Percentiles rank a stretch among this genome's conserved stretches.
Evolutionary conservation across 2,113 vertebrate species (phyloP).

Genomic region (Otocyon megalotis): DNA sequence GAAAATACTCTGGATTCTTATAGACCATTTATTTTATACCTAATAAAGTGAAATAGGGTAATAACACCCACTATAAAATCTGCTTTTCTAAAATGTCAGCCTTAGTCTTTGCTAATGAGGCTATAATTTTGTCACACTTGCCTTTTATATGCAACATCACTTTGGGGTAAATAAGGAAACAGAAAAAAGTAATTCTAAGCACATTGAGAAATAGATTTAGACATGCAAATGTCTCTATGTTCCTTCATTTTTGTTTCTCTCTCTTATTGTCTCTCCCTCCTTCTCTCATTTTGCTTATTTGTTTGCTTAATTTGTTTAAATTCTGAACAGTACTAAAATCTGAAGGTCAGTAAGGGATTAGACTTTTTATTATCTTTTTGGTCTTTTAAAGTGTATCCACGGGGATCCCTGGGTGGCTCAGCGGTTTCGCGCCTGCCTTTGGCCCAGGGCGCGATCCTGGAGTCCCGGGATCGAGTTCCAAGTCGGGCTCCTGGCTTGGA

Average conservation of each 20-base stretch:
- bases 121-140: conserved; percentile 55
- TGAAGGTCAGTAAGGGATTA: conserved; percentile 1
- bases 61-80: conserved; percentile 39
- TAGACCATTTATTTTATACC: conserved; percentile 28
- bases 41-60: conserved; percentile 59
- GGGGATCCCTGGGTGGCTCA: too few relatives aligned
- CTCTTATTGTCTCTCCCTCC: not conserved
- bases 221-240: not conserved
- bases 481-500: too few relatives aligned
- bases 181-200: conserved; percentile 54
- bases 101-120: conserved; percentile 49
- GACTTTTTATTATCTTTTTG: not conserved
- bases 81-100: conserved; percentile 39
- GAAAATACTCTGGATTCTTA: conserved; percentile 53
- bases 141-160: conserved; percentile 35
- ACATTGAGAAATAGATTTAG: conserved; percentile 42
- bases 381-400: conserved; percentile 36
- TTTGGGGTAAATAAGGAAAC: conserved; percentile 61
- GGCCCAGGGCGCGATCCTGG: too few relatives aligned
- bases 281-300: not conserved
- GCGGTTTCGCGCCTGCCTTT: too few relatives aligned
- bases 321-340: conserved; percentile 21
- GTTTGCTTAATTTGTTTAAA: conserved; percentile 41
- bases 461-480: too few relatives aligned
- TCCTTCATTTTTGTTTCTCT: not conserved